These are phyloP conservation scores for Palythoa grandiflora DNA, from an alignment of 92 coral and sea anemone species.

Conservation along the genomic window DNA sequence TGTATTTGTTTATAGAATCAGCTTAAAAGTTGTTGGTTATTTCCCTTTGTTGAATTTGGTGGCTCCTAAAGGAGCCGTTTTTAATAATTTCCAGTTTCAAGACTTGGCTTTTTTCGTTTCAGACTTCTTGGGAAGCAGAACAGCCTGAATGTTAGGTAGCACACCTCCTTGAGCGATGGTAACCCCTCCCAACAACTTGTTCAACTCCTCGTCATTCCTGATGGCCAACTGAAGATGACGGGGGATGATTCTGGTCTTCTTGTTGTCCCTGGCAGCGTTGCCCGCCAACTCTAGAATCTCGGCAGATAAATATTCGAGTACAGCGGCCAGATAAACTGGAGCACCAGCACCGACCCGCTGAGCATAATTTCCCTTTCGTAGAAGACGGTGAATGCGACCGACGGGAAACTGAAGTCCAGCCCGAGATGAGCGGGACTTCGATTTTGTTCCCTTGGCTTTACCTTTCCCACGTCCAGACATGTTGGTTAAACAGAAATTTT, in stretches of 20 bases:
- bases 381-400: neutral
- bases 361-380: neutral
- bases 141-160: neutral
- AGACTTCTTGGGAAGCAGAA: neutral
- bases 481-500: neutral
- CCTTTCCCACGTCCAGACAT: neutral
- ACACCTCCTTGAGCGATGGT: neutral
- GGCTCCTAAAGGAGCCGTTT: constrained; percentile 89
- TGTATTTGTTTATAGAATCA: no score
- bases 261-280: neutral
- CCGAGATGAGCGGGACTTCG: neutral
- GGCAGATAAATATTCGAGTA: neutral
- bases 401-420: neutral
- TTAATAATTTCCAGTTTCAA: neutral
- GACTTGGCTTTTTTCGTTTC: neutral
- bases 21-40: neutral
- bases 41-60: constrained; percentile 52
- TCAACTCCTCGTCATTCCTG: neutral
- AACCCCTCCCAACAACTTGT: neutral
- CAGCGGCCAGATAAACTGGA: neutral
- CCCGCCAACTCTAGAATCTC: neutral
- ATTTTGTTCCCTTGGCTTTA: neutral
- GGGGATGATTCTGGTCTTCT: neutral
- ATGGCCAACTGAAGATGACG: constrained; percentile 2
- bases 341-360: neutral